phyloP scores from a whole-genome alignment of 2,113 vertebrate genomes.

The Chaetodon auriga region DNA sequence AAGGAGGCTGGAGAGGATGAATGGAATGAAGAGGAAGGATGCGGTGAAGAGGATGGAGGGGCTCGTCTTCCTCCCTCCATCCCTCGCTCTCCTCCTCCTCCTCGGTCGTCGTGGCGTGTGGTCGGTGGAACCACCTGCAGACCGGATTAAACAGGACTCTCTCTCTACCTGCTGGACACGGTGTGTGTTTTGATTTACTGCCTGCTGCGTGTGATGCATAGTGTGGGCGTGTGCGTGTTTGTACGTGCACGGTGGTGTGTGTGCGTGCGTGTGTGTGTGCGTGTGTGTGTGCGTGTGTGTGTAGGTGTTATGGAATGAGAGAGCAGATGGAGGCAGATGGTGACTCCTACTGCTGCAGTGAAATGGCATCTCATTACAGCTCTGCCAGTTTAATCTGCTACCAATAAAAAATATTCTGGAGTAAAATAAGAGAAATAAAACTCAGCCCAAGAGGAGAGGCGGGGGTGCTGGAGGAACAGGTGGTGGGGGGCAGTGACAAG shows the following conservation, averaged over 20 bases:
- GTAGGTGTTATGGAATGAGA: slow-evolving; percentile 37
- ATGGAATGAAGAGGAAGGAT: too few species aligned
- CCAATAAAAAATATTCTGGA: slow-evolving; percentile 45
- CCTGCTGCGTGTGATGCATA: slow-evolving; percentile 17
- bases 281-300: slow-evolving; percentile 3
- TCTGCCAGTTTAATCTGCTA: slow-evolving; percentile 64
- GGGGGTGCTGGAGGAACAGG: slow-evolving; percentile 30
- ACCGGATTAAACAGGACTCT: slow-evolving; percentile 39
- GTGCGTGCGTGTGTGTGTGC: background rate
- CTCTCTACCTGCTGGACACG: slow-evolving; percentile 49
- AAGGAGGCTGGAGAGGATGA: too few species aligned
- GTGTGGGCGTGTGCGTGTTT: slow-evolving; percentile 3
- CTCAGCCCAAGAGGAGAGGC: background rate
- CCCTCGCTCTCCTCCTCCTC: too few species aligned
- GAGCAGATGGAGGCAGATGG: slow-evolving; percentile 78
- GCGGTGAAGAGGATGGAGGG: too few species aligned
- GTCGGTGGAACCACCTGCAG: slow-evolving; percentile 36
- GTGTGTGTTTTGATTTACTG: slow-evolving; percentile 40
- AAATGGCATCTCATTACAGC: slow-evolving; percentile 68
- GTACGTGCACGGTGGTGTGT: background rate
- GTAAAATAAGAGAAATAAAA: slow-evolving; percentile 50
- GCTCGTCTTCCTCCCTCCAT: background rate
- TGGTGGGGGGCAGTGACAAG: background rate
- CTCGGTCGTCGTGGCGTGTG: background rate
- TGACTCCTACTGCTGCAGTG: slow-evolving; percentile 64